Evolutionary conservation across 2,888 invertebrate genomes (phyloP), one percentile per base, ranked within the genome.

Genomic region (Podotricha telesiphe): DNA sequence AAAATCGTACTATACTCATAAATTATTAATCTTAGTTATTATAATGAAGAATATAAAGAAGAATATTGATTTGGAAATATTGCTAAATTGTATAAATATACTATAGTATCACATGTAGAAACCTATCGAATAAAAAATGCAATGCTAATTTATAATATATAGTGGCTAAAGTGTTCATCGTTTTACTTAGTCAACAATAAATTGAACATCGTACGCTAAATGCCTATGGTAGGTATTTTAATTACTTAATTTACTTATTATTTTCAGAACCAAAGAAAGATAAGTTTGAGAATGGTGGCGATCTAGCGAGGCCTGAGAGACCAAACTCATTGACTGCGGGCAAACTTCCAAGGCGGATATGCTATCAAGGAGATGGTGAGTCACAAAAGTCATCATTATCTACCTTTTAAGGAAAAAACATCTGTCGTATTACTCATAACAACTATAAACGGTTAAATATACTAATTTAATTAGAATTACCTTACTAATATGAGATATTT

Each of bases 181-280:
- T 4, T 28, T 28, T 28, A 6, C 6, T 28, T 13, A 42, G 42
- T 37, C 42, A 13, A 42, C 13, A 13, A 2, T 42, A 13, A 42
- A 1, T 42, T 42, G 11, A 42, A 42, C 42, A 1, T 42, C 11
- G 1, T 42, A 37, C 10, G 5, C 10, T 37, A 1, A n/a, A n/a
- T 42, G 13, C 42, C 13, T 42, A 42, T 10, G 8, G 11, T 42
- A 13, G 42, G 22, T 53, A 1, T 22, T 53, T 53, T 28, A 53
- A 8, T 11, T 34, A 37, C n/a, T 45, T 22, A 11, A 10, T 20
- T 17, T 37, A 34, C 47, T 42, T 42, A 20, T 79, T 79, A 78
- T 87, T 95, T 95, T 45, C 95, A 97, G 97, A 97, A 95, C 96
- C 97, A 95, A 96, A 97, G 95, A 97, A 97, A 95, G 97, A 97